Conservation (phyloP, 2,888 invertebrate genomes). For the Ptychoptera contaminata region DNA sequence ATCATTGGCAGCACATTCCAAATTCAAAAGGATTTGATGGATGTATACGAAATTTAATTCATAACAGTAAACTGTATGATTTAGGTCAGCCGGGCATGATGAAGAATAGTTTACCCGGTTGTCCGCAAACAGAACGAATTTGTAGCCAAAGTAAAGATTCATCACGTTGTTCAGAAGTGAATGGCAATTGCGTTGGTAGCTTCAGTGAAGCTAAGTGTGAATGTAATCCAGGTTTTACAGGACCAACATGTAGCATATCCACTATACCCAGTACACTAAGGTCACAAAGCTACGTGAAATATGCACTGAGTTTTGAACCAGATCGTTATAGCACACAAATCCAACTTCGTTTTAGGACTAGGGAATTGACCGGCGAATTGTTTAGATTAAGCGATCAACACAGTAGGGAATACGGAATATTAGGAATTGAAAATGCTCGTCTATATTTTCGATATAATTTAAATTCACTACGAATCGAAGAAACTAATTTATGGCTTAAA, state of each 20-base stretch:
- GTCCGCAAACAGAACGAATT: conserved; percentile 83
- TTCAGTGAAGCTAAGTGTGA: conserved; percentile 80
- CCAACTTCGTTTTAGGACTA: conserved; percentile 83
- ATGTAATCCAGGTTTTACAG: conserved; percentile 91
- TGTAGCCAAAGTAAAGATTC: conserved; percentile 79
- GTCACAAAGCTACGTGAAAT: conserved; percentile 91
- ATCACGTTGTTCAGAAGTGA: conserved; percentile 69
- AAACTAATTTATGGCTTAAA: conserved; percentile 77
- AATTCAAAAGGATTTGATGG: conserved; percentile 87
- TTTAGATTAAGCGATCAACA: conserved; percentile 90
- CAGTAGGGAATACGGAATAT: conserved; percentile 82
- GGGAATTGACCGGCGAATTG: conserved; percentile 84
- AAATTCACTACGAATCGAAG: conserved; percentile 79
- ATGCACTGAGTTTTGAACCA: conserved; percentile 86
- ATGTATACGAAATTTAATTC: conserved; percentile 87
- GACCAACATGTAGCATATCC: conserved; percentile 69
- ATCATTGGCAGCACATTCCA: conserved; percentile 83
- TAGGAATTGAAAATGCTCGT: conserved; percentile 79
- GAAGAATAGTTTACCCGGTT: conserved; percentile 74
- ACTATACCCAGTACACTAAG: conserved; percentile 87
- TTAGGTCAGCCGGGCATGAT: conserved; percentile 83
- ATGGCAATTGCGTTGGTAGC: conserved; percentile 87
- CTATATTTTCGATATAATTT: conserved; percentile 86
- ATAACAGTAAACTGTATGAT: conserved; percentile 92
- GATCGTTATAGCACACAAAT: conserved; percentile 85